Evolutionary conservation across 92 coral and sea anemone genomes (phyloP).

Genomic region (Anthopleura xanthogrammica): DNA sequence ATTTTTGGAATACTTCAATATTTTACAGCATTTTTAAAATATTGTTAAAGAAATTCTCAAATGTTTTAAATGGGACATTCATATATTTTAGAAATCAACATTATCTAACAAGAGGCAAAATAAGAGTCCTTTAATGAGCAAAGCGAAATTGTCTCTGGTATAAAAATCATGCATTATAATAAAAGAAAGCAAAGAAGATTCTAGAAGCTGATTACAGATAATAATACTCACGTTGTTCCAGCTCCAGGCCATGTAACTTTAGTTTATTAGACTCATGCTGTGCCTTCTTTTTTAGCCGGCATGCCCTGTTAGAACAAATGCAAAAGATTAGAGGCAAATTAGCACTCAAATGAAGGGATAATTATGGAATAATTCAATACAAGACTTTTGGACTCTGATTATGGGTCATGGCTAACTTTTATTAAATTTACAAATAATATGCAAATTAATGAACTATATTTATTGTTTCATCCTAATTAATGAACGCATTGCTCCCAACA

Average conservation of each 20-base stretch:
- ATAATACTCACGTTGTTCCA: slow-evolving; percentile 84
- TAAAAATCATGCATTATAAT: neutral
- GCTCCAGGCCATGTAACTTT: slow-evolving; percentile 92
- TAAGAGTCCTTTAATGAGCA: no score
- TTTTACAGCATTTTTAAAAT: neutral
- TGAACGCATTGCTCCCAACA: no score
- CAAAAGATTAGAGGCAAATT: neutral
- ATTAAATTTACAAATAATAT: no score
- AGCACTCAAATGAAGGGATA: neutral
- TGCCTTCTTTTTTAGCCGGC: slow-evolving; percentile 94
- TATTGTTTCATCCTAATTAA: no score
- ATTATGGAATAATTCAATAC: neutral
- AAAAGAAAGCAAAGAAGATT: neutral
- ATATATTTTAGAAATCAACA: no score
- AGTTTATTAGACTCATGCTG: slow-evolving; percentile 98
- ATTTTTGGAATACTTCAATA: no score
- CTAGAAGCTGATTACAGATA: neutral
- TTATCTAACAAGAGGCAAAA: no score
- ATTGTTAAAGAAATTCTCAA: no score
- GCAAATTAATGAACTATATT: no score
- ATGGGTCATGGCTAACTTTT: no score
- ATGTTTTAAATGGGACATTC: neutral
- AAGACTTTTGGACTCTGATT: no score
- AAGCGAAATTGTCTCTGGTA: neutral
- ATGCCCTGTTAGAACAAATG: slow-evolving; percentile 61